Percentiles rank a stretch among this genome's conserved stretches.
Conservation (phyloP, 2,113 vertebrate genomes). For the Oryzias melastigma region DNA sequence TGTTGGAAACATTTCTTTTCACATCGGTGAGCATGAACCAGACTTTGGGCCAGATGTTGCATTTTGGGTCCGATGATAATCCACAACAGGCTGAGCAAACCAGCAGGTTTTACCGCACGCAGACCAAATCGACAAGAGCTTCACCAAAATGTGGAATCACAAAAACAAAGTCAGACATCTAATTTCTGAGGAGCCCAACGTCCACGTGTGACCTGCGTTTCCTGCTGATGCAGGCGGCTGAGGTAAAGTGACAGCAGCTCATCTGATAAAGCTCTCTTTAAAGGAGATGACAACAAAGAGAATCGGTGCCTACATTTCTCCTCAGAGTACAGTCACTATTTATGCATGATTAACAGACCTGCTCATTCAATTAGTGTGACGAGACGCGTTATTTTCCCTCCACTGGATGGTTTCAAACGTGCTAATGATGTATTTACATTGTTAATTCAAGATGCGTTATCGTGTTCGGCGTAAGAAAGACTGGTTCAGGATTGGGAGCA, state of each 20-base stretch:
- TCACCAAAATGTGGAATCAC: too few relatives aligned
- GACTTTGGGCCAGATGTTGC: conserved; percentile 3
- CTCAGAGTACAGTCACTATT: conserved; percentile 60
- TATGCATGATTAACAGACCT: conserved; percentile 74
- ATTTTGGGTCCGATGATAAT: neutral
- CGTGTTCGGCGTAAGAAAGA: conserved; percentile 42
- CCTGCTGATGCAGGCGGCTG: neutral
- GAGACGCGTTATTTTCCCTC: conserved; percentile 53
- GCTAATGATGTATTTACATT: conserved; percentile 66
- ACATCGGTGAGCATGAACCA: neutral
- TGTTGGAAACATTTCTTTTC: neutral
- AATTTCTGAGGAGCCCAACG: neutral
- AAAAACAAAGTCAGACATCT: too few relatives aligned
- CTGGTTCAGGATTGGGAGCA: conserved; percentile 49
- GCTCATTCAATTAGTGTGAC: conserved; percentile 74
- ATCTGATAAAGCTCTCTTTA: conserved; percentile 52
- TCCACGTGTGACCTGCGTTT: neutral
- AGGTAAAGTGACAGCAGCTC: conserved; percentile 13
- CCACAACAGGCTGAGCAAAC: neutral
- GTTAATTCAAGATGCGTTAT: conserved; percentile 55
- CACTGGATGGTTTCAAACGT: conserved; percentile 60
- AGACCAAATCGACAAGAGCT: neutral
- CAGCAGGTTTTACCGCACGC: neutral
- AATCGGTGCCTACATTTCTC: conserved; percentile 56
- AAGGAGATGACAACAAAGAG: conserved; percentile 63